phyloP scores from a whole-genome alignment of 1,140 invertebrate genomes.

The Callitettix versicolor region DNA sequence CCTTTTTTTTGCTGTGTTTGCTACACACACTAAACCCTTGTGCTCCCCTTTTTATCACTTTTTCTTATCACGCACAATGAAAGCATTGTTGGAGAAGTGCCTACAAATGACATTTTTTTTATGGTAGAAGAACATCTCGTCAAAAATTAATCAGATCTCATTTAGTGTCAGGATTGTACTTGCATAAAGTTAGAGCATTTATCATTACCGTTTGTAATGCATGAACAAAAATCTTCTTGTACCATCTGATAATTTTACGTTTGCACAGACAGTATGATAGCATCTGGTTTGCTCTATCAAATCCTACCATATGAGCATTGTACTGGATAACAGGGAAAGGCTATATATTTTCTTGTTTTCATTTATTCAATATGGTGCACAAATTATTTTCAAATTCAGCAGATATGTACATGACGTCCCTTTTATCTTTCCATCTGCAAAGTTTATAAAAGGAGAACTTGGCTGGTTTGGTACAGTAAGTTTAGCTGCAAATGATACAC shows the following conservation, averaged over 20 bases:
- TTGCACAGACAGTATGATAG: slow-evolving; percentile 15
- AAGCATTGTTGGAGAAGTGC: too few relatives aligned
- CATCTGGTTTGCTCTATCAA: slow-evolving; percentile 19
- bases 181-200: slow-evolving; percentile 6
- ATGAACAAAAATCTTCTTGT: slow-evolving; percentile 20
- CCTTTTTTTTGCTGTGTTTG: too few relatives aligned
- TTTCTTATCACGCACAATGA: too few relatives aligned
- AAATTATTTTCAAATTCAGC: slow-evolving; percentile 8
- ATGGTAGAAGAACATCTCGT: too few relatives aligned
- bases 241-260: slow-evolving; percentile 20
- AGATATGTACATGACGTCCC: slow-evolving; percentile 17
- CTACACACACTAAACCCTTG: too few relatives aligned
- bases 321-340: slow-evolving; percentile 17
- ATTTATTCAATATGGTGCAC: not conserved
- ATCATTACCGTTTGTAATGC: slow-evolving; percentile 15
- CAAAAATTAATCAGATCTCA: too few relatives aligned
- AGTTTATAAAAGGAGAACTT: slow-evolving; percentile 31
- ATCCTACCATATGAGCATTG: slow-evolving; percentile 20
- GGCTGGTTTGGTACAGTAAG: slow-evolving; percentile 34
- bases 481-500: slow-evolving; percentile 31
- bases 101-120: too few relatives aligned
- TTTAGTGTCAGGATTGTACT: not conserved
- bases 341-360: not conserved
- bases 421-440: slow-evolving; percentile 34
- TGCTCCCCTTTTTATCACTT: too few relatives aligned